Evolutionary conservation across 2,888 invertebrate genomes (phyloP).

Genomic region (Eristalinus aeneus): DNA sequence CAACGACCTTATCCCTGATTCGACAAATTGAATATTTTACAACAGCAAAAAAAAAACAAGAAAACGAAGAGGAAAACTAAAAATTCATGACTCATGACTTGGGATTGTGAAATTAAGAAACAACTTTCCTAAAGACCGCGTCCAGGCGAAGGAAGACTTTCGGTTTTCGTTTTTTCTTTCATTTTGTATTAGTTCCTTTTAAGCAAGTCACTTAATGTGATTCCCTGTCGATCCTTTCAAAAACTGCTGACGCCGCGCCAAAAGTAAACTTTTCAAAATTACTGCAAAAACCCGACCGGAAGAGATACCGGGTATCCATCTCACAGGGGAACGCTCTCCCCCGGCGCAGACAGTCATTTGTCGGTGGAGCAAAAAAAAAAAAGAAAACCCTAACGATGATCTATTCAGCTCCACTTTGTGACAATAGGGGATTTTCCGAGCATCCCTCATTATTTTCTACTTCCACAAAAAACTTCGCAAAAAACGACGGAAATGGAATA

Average conservation of each 20-base stretch:
- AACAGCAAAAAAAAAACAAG: background rate
- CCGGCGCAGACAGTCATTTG: constrained; percentile 26
- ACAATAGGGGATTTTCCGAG: constrained; percentile 47
- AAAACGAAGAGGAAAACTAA: background rate
- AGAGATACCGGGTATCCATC: constrained; percentile 6
- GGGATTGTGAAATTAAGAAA: constrained; percentile 39
- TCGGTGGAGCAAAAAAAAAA: background rate
- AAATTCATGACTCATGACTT: constrained; percentile 49
- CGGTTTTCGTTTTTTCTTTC: too few relatives aligned
- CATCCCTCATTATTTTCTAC: constrained; percentile 57
- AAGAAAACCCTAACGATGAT: constrained; percentile 60
- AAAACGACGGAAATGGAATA: constrained; percentile 13
- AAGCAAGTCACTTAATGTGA: constrained; percentile 70
- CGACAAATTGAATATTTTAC: constrained; percentile 60
- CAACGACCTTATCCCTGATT: background rate
- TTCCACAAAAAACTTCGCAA: background rate
- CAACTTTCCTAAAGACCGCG: background rate
- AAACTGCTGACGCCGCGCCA: constrained; percentile 48
- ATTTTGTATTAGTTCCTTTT: constrained; percentile 35
- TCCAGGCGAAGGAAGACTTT: constrained; percentile 16
- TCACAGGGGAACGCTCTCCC: background rate
- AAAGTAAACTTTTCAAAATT: constrained; percentile 12
- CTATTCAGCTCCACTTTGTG: constrained; percentile 31
- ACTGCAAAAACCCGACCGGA: background rate
- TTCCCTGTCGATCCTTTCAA: constrained; percentile 54